A percentile compares a stretch with the other conserved stretches of the same genome.
Conservation (phyloP, 1,140 invertebrate species). For the Diorhabda carinulata region DNA sequence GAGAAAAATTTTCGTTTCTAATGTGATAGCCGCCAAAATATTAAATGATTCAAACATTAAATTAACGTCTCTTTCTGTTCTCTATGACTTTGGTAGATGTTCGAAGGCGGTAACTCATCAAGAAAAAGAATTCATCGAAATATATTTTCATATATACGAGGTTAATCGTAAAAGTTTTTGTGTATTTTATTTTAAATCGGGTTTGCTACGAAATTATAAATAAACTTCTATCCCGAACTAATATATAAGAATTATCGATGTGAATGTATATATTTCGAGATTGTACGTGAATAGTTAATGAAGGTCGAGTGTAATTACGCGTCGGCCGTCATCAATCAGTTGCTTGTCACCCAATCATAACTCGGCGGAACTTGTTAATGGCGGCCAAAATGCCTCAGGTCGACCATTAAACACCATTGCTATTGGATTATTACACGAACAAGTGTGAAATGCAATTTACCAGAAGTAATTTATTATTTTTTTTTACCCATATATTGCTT, state of each 20-base stretch:
- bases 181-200: no score
- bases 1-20: no score
- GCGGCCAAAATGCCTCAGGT: neutral
- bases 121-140: no score
- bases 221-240: no score
- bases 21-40: no score
- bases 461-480: neutral
- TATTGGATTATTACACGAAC: neutral
- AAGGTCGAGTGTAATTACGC: neutral
- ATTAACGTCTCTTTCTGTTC: no score
- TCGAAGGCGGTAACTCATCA: no score
- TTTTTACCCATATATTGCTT: neutral
- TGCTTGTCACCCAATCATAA: conserved; percentile 1
- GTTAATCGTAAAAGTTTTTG: no score
- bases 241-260: neutral
- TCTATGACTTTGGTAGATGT: no score
- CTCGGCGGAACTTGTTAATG: neutral
- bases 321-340: neutral
- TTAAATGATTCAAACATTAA: no score
- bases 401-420: conserved; percentile 1
- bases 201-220: no score
- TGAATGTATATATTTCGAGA: neutral
- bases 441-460: conserved; percentile 1
- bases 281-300: neutral
- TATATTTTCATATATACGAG: no score